Evolutionary conservation across 2,888 invertebrate genomes (phyloP).

Genomic region (Drosophila vallismaia): DNA sequence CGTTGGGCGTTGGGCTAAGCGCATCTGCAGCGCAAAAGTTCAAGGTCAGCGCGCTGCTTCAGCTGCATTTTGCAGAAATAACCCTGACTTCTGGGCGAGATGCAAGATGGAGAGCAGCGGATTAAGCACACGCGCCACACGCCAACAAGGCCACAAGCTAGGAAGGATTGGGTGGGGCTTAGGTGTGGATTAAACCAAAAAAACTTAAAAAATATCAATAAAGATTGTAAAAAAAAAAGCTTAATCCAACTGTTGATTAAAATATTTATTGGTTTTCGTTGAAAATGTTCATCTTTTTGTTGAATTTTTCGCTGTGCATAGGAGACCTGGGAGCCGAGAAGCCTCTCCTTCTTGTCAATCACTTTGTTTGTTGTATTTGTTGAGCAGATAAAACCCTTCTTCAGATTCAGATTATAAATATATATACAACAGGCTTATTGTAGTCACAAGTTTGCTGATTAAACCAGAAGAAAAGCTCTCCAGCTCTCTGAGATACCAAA

Average conservation of each 20-base stretch:
- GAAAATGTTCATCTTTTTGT: background rate
- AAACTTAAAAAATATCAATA: background rate
- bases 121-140: conserved; percentile 43
- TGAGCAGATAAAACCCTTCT: conserved; percentile 31
- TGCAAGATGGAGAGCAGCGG: conserved; percentile 15
- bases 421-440: conserved; percentile 13
- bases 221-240: background rate
- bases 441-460: conserved; percentile 57
- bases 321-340: background rate
- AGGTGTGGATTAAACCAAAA: background rate
- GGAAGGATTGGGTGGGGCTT: background rate
- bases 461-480: conserved; percentile 44
- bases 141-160: conserved; percentile 19
- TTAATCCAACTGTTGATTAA: background rate
- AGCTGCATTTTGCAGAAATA: conserved; percentile 52
- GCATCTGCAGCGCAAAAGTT: conserved; percentile 65
- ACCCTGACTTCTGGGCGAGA: conserved; percentile 51
- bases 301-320: background rate
- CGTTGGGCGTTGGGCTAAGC: conserved; percentile 17
- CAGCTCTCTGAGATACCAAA: conserved; percentile 30
- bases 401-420: conserved; percentile 43
- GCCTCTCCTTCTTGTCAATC: conserved; percentile 22
- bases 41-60: conserved; percentile 58
- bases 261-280: background rate
- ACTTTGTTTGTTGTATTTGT: conserved; percentile 32